A percentile compares a stretch with the other conserved stretches of the same genome.
Conservation (phyloP, 2,797 vertebrate species). For the Bovichtus diacanthus region DNA sequence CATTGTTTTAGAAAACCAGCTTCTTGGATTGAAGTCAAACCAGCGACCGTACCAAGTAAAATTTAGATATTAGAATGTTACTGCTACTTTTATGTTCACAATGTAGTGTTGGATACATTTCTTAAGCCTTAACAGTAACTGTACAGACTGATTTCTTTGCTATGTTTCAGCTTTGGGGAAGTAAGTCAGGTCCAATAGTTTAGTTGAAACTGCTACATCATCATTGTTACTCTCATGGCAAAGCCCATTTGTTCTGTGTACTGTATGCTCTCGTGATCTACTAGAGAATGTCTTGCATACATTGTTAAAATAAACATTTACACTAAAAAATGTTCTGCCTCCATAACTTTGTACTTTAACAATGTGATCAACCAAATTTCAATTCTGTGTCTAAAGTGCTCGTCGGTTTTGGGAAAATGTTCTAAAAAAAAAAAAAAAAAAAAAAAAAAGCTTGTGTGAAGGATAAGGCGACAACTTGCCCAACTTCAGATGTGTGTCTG, state of each 20-base stretch:
- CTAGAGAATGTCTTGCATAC: conserved; percentile 34
- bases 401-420: neutral
- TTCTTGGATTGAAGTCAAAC: conserved; percentile 3
- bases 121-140: neutral
- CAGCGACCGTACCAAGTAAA: neutral
- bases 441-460: neutral
- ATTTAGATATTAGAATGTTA: neutral
- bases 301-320: conserved; percentile 48
- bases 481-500: neutral
- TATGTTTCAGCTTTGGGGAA: conserved; percentile 3
- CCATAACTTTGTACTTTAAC: accelerated
- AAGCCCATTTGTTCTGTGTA: conserved; percentile 27
- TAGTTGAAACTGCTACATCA: neutral
- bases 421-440: too few relatives aligned
- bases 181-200: neutral
- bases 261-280: conserved; percentile 30
- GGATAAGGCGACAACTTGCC: neutral
- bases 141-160: neutral
- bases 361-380: neutral
- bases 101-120: neutral
- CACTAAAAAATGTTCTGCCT: neutral
- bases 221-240: neutral
- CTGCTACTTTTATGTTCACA: conserved; percentile 4
- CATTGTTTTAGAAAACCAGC: neutral
- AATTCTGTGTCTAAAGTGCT: neutral